phyloP scores from a whole-genome alignment of 2,113 vertebrate species.

The Ameiurus melas region DNA sequence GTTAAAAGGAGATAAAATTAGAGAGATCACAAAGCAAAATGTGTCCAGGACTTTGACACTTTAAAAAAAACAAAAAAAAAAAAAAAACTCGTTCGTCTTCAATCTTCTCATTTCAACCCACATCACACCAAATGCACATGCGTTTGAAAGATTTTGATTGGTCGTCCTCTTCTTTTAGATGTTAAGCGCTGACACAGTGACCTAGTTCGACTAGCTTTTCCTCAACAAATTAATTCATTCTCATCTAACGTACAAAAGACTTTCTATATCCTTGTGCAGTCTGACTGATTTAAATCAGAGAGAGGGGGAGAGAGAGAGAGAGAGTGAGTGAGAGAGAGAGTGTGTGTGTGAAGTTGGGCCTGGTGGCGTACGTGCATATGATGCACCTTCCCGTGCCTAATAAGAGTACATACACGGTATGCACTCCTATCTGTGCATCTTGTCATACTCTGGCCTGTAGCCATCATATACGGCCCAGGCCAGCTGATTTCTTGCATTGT shows the following conservation, averaged over 20 bases:
- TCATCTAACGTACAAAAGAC: background rate
- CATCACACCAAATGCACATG: background rate
- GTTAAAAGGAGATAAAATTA: background rate
- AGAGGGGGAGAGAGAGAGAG: no score
- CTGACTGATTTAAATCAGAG: background rate
- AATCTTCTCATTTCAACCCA: background rate
- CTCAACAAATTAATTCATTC: background rate
- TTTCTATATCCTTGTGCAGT: background rate
- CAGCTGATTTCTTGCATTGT: conserved; percentile 91
- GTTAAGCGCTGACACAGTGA: background rate
- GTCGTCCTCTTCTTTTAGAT: background rate
- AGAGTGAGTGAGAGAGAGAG: no score
- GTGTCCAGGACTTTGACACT: background rate
- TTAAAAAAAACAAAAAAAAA: no score
- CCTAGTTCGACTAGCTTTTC: background rate
- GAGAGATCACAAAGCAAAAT: background rate
- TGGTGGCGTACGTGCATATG: conserved; percentile 20
- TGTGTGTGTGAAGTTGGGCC: background rate
- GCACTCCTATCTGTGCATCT: conserved; percentile 64
- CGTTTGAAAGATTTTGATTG: background rate
- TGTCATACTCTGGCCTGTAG: conserved; percentile 88
- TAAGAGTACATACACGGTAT: conserved; percentile 60
- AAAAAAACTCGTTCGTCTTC: background rate
- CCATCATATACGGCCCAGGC: conserved; percentile 89
- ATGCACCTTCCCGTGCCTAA: conserved; percentile 61